Percentiles rank a stretch among this genome's conserved stretches.
Evolutionary conservation across 2,888 invertebrate species (phyloP).

Genomic region (Drosophila siamana): DNA sequence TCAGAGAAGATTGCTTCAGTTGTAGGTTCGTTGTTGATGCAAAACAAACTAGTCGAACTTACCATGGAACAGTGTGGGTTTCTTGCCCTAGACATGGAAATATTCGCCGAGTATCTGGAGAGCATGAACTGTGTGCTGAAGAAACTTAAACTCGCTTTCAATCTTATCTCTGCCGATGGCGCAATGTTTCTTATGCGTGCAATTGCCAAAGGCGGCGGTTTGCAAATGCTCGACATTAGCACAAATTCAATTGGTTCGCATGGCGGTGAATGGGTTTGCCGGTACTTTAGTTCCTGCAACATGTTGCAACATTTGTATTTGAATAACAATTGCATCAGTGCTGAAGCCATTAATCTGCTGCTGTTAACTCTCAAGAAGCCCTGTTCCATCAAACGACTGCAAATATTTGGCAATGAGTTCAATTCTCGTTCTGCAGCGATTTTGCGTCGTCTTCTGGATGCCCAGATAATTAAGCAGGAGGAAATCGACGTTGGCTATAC

Average conservation of each 20-base stretch:
- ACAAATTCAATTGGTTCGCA: slow-evolving; percentile 76
- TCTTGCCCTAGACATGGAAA: slow-evolving; percentile 78
- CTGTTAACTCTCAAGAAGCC: slow-evolving; percentile 79
- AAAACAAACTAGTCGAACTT: slow-evolving; percentile 75
- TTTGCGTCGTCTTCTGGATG: slow-evolving; percentile 72
- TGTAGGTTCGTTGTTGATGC: slow-evolving; percentile 78
- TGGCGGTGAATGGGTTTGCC: slow-evolving; percentile 82
- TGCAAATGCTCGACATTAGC: slow-evolving; percentile 77
- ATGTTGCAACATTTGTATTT: slow-evolving; percentile 74
- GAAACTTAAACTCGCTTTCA: slow-evolving; percentile 73
- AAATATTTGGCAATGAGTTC: slow-evolving; percentile 79
- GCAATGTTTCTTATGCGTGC: slow-evolving; percentile 71
- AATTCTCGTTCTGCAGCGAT: slow-evolving; percentile 66
- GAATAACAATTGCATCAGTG: slow-evolving; percentile 75
- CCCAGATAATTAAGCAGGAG: slow-evolving; percentile 68
- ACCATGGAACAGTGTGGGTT: slow-evolving; percentile 80
- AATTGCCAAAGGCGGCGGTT: slow-evolving; percentile 49
- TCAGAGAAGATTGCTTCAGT: slow-evolving; percentile 72
- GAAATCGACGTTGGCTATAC: slow-evolving; percentile 70
- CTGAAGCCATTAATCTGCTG: slow-evolving; percentile 68
- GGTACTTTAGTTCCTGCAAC: slow-evolving; percentile 68
- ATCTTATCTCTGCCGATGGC: slow-evolving; percentile 80
- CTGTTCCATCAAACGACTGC: slow-evolving; percentile 63
- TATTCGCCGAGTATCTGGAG: slow-evolving; percentile 77
- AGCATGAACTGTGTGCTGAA: slow-evolving; percentile 45